These are phyloP conservation scores for Bhutanitis thaidina DNA, from an alignment of 2,888 invertebrate species.

Conservation along the genomic window DNA sequence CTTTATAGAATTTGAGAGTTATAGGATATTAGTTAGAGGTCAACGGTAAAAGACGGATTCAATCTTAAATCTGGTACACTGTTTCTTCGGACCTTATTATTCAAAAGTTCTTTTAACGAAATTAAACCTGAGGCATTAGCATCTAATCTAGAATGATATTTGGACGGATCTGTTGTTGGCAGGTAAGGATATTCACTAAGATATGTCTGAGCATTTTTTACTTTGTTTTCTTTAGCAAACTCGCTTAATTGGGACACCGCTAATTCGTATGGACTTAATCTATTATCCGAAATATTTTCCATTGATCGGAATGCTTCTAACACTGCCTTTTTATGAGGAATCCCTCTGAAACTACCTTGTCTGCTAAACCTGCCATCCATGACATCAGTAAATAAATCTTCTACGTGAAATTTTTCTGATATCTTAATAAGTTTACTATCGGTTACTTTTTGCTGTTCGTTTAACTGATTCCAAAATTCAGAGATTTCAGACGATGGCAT, in stretches of 20 bases:
- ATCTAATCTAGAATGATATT: conserved; percentile 68
- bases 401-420: conserved; percentile 75
- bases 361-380: conserved; percentile 69
- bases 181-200: conserved; percentile 72
- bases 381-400: conserved; percentile 71
- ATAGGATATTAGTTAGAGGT: conserved; percentile 39
- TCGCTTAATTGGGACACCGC: conserved; percentile 54
- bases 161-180: conserved; percentile 71
- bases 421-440: conserved; percentile 62
- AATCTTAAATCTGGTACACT: conserved; percentile 71
- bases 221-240: conserved; percentile 52
- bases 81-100: conserved; percentile 58
- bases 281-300: conserved; percentile 62
- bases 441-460: conserved; percentile 40
- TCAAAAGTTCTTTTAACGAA: conserved; percentile 60
- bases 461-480: conserved; percentile 59
- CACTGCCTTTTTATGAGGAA: conserved; percentile 76
- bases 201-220: conserved; percentile 66
- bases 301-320: conserved; percentile 74
- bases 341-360: conserved; percentile 73
- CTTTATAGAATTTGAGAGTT: not conserved
- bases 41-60: conserved; percentile 58
- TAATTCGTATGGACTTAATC: conserved; percentile 63
- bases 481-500: conserved; percentile 70
- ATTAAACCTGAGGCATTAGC: conserved; percentile 68